Conservation (phyloP, 1,140 invertebrate species). For the Neodiprion lecontei region DNA sequence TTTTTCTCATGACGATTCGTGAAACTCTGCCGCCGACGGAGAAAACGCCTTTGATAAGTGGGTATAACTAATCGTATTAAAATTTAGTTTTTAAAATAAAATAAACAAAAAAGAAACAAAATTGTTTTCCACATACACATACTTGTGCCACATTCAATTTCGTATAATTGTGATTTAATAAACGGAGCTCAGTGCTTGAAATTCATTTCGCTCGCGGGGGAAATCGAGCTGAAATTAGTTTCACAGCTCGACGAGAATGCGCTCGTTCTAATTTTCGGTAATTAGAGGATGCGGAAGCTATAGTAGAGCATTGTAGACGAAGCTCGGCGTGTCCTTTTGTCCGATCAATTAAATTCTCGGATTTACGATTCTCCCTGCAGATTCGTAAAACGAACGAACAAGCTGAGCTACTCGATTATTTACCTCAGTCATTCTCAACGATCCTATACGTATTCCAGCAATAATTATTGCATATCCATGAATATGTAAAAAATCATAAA, state of each 20-base stretch:
- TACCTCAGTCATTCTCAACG: no score
- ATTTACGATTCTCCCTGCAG: background rate
- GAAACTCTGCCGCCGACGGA: slow-evolving; percentile 92
- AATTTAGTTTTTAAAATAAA: background rate
- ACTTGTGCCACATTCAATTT: background rate
- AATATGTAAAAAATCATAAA: background rate
- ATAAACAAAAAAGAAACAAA: background rate
- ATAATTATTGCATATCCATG: no score
- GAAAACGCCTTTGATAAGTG: slow-evolving; percentile 91
- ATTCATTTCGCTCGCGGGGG: background rate
- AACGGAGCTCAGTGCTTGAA: background rate
- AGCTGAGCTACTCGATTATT: no score
- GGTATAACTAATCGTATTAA: slow-evolving; percentile 49
- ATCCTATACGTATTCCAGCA: no score
- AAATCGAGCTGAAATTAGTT: background rate
- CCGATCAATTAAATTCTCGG: background rate
- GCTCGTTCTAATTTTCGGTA: background rate
- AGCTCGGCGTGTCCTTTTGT: background rate
- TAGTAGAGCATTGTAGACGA: background rate
- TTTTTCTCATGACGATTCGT: slow-evolving; percentile 91
- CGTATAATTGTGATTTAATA: background rate
- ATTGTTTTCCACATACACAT: background rate
- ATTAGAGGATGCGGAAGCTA: background rate
- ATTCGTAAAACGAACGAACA: no score
- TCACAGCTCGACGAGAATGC: background rate